phyloP scores from a whole-genome alignment of 1,140 invertebrate genomes.

The Papilio dardanus region DNA sequence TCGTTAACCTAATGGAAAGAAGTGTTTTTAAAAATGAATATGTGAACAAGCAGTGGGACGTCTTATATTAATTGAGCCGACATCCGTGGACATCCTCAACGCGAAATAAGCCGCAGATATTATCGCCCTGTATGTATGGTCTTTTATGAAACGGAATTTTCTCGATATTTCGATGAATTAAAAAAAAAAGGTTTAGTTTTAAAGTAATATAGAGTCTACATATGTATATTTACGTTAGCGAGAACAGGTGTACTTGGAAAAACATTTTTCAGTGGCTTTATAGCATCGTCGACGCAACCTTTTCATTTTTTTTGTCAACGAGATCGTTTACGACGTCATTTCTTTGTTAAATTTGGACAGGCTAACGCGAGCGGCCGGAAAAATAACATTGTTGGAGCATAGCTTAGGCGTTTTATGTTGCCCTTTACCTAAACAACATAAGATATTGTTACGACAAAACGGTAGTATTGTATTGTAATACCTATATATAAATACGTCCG shows the following conservation, averaged over 20 bases:
- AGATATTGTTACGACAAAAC: background rate
- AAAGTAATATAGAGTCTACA: background rate
- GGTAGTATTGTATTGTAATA: background rate
- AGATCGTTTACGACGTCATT: constrained; percentile 12
- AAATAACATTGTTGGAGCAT: background rate
- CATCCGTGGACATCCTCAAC: too few relatives aligned
- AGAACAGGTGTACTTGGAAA: background rate
- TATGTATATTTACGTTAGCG: background rate
- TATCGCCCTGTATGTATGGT: too few relatives aligned
- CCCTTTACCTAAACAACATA: constrained; percentile 3
- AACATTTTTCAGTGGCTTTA: constrained; percentile 12
- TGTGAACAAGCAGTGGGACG: too few relatives aligned
- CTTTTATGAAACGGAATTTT: too few relatives aligned
- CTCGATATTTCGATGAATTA: too few relatives aligned
- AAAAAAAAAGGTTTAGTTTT: too few relatives aligned
- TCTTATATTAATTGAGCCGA: too few relatives aligned
- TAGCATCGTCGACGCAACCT: background rate
- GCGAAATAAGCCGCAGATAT: too few relatives aligned
- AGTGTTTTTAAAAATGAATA: too few relatives aligned
- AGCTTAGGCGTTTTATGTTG: constrained; percentile 1
- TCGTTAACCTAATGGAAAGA: background rate
- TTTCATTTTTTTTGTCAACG: constrained; percentile 4
- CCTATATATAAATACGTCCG: background rate
- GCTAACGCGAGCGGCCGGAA: constrained; percentile 12
- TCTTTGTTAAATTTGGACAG: constrained; percentile 16